Evolutionary conservation across 2,113 vertebrate species (phyloP).

Genomic region (Acrocephalus kingi): DNA sequence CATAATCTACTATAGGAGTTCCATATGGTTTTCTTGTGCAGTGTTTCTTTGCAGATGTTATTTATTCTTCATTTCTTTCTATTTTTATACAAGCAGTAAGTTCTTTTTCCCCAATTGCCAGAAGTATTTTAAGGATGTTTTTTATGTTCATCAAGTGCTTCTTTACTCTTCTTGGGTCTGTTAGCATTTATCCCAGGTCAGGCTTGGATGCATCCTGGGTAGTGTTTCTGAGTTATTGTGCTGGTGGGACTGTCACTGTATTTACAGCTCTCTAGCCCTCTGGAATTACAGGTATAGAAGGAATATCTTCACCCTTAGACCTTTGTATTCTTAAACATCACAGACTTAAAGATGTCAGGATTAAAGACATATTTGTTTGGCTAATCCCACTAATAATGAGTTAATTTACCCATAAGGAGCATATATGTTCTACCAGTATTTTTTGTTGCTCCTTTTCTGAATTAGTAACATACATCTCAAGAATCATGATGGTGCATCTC

Average conservation of each 20-base stretch:
- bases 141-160: not conserved
- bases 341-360: not conserved
- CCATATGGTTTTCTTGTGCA: not conserved
- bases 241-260: not conserved
- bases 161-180: not conserved
- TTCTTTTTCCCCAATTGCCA: not conserved
- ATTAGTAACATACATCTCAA: not conserved
- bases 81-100: not conserved
- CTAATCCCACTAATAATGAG: not conserved
- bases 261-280: not conserved
- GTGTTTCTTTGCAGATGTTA: conserved; percentile 6
- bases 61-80: conserved; percentile 14
- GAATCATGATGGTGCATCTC: not conserved
- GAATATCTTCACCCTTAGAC: not conserved
- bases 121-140: not conserved
- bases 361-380: not conserved
- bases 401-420: not conserved
- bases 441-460: not conserved
- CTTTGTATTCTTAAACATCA: not conserved
- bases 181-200: not conserved
- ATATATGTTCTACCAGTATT: not conserved
- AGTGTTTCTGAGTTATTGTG: not conserved
- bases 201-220: not conserved
- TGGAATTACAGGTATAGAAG: not conserved
- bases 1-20: conserved; percentile 34